These are phyloP conservation scores for Typhlichthys subterraneus DNA, from an alignment of 2,797 vertebrate genomes.

Conservation along the genomic window DNA sequence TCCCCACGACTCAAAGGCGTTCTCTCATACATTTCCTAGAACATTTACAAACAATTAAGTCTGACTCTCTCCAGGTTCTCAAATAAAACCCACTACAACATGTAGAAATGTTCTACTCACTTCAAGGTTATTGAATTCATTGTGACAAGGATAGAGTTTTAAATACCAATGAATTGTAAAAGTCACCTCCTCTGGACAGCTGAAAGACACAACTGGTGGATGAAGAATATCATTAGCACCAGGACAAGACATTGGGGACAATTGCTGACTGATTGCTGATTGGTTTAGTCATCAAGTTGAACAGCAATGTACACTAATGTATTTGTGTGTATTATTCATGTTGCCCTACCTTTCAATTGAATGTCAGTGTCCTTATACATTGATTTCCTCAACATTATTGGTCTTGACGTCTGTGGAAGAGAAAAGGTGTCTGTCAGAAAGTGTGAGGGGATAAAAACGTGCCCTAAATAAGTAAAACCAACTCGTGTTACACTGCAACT, in stretches of 20 bases:
- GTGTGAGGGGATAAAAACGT: background rate
- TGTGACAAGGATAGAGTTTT: conserved; percentile 85
- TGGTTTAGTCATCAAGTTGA: background rate
- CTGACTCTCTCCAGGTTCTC: background rate
- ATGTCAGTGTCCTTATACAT: conserved; percentile 88
- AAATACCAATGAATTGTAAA: conserved; percentile 84
- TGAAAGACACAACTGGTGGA: conserved; percentile 75
- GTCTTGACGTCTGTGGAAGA: conserved; percentile 77
- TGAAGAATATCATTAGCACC: conserved; percentile 11
- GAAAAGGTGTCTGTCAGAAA: background rate
- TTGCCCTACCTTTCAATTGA: conserved; percentile 80
- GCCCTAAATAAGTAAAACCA: background rate
- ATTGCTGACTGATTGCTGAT: background rate
- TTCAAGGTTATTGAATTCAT: conserved; percentile 81
- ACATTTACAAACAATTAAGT: conserved; percentile 13
- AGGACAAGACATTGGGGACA: background rate
- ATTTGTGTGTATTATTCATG: background rate
- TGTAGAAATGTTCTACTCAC: conserved; percentile 69
- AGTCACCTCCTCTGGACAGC: conserved; percentile 73
- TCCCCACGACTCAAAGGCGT: conserved; percentile 54
- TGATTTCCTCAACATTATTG: conserved; percentile 82
- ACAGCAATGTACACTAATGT: background rate
- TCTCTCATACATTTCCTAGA: conserved; percentile 79
- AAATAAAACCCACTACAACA: background rate
- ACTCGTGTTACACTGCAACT: conserved; percentile 30